These are phyloP conservation scores for Cephalopterus ornatus DNA, from an alignment of 2,113 vertebrate genomes.

Conservation along the genomic window DNA sequence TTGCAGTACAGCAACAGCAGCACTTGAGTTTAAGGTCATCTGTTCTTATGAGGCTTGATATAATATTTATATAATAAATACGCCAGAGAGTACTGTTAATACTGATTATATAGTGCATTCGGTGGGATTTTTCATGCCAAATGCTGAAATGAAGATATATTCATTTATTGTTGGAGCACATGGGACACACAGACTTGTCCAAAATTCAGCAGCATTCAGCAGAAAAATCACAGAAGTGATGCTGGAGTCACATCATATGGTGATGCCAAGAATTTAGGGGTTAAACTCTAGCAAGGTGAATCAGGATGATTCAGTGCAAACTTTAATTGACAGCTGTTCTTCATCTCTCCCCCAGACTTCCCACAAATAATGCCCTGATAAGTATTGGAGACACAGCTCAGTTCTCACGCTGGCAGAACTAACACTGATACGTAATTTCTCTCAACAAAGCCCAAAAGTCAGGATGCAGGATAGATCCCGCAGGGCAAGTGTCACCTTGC, in stretches of 20 bases:
- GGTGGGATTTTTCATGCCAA: neutral
- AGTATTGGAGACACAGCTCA: neutral
- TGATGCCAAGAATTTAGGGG: rapidly evolving
- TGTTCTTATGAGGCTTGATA: neutral
- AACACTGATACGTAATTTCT: neutral
- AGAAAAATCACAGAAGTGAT: neutral
- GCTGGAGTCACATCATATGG: neutral
- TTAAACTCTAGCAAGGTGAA: neutral
- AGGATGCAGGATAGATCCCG: neutral
- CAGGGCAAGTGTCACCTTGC: neutral
- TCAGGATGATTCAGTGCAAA: neutral
- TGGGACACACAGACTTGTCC: neutral
- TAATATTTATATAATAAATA: slow-evolving; percentile 16
- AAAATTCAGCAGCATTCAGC: neutral
- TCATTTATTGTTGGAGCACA: neutral
- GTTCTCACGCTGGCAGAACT: neutral
- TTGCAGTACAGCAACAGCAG: slow-evolving; percentile 3
- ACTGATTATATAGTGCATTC: neutral
- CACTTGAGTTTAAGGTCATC: slow-evolving; percentile 14
- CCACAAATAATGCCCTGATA: neutral
- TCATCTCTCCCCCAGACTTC: neutral
- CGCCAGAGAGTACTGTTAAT: neutral
- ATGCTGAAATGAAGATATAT: neutral
- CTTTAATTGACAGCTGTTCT: neutral
- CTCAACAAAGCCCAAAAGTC: neutral